These are phyloP conservation scores for Xiphydria camelus DNA, from an alignment of 2,888 invertebrate genomes.

Conservation along the genomic window DNA sequence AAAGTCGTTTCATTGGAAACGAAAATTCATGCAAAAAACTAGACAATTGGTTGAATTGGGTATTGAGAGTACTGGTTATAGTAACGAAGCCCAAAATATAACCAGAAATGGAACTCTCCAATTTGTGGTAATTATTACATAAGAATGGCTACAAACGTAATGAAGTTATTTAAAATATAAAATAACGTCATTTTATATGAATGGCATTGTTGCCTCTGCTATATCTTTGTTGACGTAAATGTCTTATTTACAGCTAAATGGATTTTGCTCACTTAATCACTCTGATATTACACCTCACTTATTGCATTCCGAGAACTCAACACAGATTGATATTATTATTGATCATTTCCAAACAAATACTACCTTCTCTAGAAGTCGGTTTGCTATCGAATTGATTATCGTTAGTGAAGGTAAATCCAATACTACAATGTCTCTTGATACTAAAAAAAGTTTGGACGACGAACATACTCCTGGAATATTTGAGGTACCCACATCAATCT, in stretches of 20 bases:
- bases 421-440: constrained; percentile 55
- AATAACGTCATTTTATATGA: neutral
- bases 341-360: constrained; percentile 60
- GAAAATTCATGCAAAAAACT: constrained; percentile 48
- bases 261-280: constrained; percentile 59
- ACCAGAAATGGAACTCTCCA: constrained; percentile 46
- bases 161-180: neutral
- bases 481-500: constrained; percentile 60
- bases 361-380: constrained; percentile 63
- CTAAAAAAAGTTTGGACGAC: constrained; percentile 68
- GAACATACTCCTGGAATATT: constrained; percentile 78
- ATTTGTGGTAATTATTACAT: constrained; percentile 36
- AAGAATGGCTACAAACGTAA: neutral
- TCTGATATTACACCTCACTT: constrained; percentile 65
- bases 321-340: constrained; percentile 66
- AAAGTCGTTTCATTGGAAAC: constrained; percentile 55
- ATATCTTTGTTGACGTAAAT: too few species aligned
- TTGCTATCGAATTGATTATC: constrained; percentile 64
- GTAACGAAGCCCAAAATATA: constrained; percentile 40
- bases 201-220: too few species aligned
- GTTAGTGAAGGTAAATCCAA: constrained; percentile 59
- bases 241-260: constrained; percentile 60
- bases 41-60: constrained; percentile 52
- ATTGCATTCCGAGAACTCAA: constrained; percentile 69
- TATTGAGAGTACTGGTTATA: constrained; percentile 40